Base-by-base conservation (phyloP, 64 coral and sea anemone species). In the Hydrozoanthus tunicans region DNA sequence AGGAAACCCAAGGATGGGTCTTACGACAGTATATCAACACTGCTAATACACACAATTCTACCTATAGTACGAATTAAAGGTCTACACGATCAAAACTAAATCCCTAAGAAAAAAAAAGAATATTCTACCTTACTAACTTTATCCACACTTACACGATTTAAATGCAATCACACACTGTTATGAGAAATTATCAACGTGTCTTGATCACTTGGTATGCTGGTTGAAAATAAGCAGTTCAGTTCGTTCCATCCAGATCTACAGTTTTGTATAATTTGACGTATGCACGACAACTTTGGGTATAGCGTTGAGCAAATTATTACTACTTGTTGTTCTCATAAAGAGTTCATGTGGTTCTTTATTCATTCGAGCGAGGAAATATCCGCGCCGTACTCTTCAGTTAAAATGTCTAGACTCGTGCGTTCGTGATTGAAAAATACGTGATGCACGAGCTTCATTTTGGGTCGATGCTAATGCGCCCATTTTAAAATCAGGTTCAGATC, bases 391-490 rank as follows among this genome's bases (percentile, higher is more conserved):
- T 79, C 93, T 74, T 25, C 81, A 91, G 59, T 82, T 82, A 82
- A 90, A 94, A 82, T 90, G 78, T 77, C 93, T 75, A 83, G 23
- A 94, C 79, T 91, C 81, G 69, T 90, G 25, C 69, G 60, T 91
- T 78, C 89, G 78, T 52, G 60, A 94, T 94, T 91, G 93, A 94
- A 94, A 94, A 94, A 94, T 94, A 94, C 93, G 91, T 85, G 70
- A 83, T 73, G 70, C 70, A 94, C 80, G 89, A 91, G 89, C 23
- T 78, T 51, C 63, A 23, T 64, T 59, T 75, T 74, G 54, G 10
- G 17, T 20, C 13, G 68, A 88, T 59, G 84, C 12, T 59, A 59
- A 58, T 26, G 84, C 9, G 84, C 83, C 58, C 54, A 54, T 58
- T 53, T 75, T 86, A 73, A 88, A 73, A 88, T 88, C 84, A 57